Percentiles rank a stretch among this genome's conserved stretches.
Evolutionary conservation across 2,888 invertebrate genomes (phyloP).

Genomic region (Mesorhabditis spiculigera): DNA sequence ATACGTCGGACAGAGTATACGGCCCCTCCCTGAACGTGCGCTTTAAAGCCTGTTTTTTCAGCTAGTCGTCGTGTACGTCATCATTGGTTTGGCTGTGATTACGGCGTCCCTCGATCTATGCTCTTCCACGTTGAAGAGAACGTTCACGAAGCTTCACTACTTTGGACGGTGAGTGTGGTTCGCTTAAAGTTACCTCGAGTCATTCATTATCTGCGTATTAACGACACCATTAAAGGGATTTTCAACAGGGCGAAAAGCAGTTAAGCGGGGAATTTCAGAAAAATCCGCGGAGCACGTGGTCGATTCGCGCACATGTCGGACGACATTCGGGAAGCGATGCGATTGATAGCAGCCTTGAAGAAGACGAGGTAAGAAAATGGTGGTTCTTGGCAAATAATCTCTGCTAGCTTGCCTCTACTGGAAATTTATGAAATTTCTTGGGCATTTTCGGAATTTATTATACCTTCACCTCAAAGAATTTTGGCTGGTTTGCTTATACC

Average conservation of each 20-base stretch:
- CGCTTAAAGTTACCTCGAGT: no score
- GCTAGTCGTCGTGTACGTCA: slow-evolving; percentile 57
- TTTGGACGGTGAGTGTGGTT: slow-evolving; percentile 49
- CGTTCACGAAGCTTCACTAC: slow-evolving; percentile 58
- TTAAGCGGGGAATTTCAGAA: no score
- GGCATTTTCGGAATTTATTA: no score
- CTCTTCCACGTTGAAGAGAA: slow-evolving; percentile 56
- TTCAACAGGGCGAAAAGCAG: slow-evolving; percentile 22
- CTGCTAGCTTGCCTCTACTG: no score
- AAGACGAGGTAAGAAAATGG: slow-evolving; percentile 55
- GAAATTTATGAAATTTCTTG: no score
- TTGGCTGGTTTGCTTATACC: no score
- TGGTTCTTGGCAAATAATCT: no score
- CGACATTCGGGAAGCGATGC: slow-evolving; percentile 58
- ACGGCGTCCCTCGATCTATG: slow-evolving; percentile 57
- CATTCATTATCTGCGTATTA: no score
- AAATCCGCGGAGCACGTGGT: slow-evolving; percentile 47
- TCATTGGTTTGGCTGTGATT: slow-evolving; percentile 58
- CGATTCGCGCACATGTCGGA: slow-evolving; percentile 57
- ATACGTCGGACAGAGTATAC: no score
- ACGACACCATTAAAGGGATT: no score
- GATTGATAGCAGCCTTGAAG: slow-evolving; percentile 57
- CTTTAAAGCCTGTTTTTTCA: slow-evolving; percentile 23
- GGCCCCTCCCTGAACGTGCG: no score
- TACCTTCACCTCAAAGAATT: no score